These are phyloP conservation scores for Saxicola maurus DNA, from an alignment of 2,797 vertebrate species.

Conservation along the genomic window DNA sequence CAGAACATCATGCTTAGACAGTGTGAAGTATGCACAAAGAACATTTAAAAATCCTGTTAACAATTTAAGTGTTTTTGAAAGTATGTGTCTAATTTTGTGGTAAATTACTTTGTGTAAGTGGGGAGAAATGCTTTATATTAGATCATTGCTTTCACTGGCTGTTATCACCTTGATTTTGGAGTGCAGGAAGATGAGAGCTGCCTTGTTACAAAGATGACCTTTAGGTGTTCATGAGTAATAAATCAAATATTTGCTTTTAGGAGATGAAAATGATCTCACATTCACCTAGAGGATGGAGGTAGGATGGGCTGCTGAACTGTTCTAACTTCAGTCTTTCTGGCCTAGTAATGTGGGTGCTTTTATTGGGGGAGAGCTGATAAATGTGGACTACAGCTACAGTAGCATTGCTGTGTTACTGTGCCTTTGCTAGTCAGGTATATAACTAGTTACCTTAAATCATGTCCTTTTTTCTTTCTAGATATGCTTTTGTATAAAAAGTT, in stretches of 20 bases:
- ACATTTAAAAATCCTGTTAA: neutral
- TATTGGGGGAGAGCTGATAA: neutral
- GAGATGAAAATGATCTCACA: neutral
- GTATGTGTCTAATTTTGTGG: neutral
- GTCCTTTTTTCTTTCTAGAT: neutral
- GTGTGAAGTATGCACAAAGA: neutral
- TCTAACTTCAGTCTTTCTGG: neutral
- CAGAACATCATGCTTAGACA: neutral
- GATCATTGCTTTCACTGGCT: neutral
- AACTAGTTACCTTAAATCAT: neutral
- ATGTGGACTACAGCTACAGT: fast-evolving
- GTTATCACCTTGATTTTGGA: neutral
- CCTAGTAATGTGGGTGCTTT: neutral
- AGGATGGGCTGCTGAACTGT: neutral
- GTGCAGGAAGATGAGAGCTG: neutral
- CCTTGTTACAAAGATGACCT: neutral
- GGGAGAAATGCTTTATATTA: neutral
- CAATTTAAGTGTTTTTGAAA: neutral
- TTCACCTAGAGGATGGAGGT: neutral
- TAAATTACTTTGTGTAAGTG: neutral
- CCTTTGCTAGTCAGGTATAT: neutral
- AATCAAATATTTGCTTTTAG: neutral
- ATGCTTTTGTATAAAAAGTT: neutral
- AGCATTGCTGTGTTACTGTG: neutral
- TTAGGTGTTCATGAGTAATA: neutral